Evolutionary conservation across 1,140 invertebrate genomes (phyloP).

Genomic region (Eumeta japonica): DNA sequence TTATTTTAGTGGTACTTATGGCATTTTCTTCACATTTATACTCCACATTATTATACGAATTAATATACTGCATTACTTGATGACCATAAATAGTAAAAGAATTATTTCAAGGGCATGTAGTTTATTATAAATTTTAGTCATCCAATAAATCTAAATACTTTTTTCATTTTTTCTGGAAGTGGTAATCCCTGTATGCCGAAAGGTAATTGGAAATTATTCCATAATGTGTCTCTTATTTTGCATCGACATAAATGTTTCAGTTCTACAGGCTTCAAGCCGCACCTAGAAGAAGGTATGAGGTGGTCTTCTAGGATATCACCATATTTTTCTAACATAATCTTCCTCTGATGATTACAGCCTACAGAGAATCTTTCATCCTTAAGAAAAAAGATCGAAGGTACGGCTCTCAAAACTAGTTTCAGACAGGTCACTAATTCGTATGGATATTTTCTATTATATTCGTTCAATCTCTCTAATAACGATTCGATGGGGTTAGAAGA

Average conservation of each 20-base stretch:
- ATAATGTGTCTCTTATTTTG: constrained; percentile 63
- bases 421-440: constrained; percentile 67
- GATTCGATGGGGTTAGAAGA: constrained; percentile 57
- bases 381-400: constrained; percentile 50
- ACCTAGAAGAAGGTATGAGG: constrained; percentile 62
- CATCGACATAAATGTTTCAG: constrained; percentile 68
- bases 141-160: constrained; percentile 71
- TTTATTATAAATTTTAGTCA: constrained; percentile 62
- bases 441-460: constrained; percentile 64
- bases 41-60: too few species aligned
- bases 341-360: constrained; percentile 53
- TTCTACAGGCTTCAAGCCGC: constrained; percentile 61
- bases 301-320: constrained; percentile 61
- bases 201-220: constrained; percentile 69
- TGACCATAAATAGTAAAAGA: too few species aligned
- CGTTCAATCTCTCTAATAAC: constrained; percentile 65
- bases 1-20: too few species aligned
- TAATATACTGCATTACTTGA: too few species aligned
- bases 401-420: constrained; percentile 64
- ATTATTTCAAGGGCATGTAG: too few species aligned
- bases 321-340: constrained; percentile 64
- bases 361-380: constrained; percentile 34
- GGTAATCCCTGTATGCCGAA: constrained; percentile 67
- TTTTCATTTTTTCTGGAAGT: constrained; percentile 63
- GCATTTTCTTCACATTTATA: too few species aligned